Evolutionary conservation across 2,113 vertebrate species (phyloP).

Genomic region (Myrmophylax atrothorax): DNA sequence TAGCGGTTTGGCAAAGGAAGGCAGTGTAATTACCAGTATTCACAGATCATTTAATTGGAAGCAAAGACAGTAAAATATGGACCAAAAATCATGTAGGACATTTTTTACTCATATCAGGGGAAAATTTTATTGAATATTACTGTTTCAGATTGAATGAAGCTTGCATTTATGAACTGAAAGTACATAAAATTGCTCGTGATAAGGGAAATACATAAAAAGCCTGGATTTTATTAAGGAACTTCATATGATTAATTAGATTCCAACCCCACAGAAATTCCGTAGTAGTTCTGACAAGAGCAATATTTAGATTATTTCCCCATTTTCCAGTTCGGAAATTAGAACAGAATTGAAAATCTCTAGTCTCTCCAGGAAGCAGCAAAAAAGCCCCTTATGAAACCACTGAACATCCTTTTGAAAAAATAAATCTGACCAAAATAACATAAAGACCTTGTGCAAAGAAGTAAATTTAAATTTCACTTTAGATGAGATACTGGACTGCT

Average conservation of each 20-base stretch:
- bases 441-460: background rate
- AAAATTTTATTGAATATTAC: slow-evolving; percentile 58
- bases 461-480: background rate
- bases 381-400: background rate
- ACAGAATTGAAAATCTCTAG: background rate
- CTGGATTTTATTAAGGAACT: slow-evolving; percentile 1
- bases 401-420: background rate
- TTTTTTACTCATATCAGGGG: slow-evolving; percentile 41
- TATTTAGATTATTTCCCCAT: background rate
- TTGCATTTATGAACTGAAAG: slow-evolving; percentile 51
- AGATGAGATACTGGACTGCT: background rate
- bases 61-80: slow-evolving; percentile 63
- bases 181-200: background rate
- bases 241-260: slow-evolving; percentile 4
- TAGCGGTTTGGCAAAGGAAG: slow-evolving; percentile 61
- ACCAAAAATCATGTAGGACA: slow-evolving; percentile 44
- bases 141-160: slow-evolving; percentile 32
- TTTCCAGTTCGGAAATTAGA: background rate
- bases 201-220: slow-evolving; percentile 7
- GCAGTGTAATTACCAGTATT: slow-evolving; percentile 59
- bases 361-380: background rate
- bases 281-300: background rate
- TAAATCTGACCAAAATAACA: background rate
- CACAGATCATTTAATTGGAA: slow-evolving; percentile 67
- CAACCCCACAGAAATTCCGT: background rate